Evolutionary conservation across 1,140 invertebrate genomes (phyloP), one percentile per base, ranked within the genome.

Genomic region (Drosophila willistoni): DNA sequence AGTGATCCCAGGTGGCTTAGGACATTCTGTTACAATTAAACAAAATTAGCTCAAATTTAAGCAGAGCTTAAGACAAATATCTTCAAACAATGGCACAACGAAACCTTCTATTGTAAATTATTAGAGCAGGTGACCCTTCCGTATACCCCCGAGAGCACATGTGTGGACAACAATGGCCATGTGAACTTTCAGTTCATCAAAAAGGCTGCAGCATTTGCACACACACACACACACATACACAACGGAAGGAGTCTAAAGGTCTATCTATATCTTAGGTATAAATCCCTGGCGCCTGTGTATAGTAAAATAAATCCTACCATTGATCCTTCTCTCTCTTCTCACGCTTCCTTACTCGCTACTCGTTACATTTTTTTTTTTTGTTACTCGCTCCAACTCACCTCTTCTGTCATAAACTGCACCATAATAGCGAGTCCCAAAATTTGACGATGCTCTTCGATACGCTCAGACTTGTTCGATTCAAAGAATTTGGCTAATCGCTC

Each of bases 31-130:
- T 77, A 90, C 87, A 90, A 90, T 90, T 90, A 90, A 90, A 90
- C 68, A 57, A 90, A 90, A 90, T 90, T 90, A 90, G 80, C 75
- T 90, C 77, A 90, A 91, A 73, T 90, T 90, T 87, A 89, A 90
- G 87, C 81, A 33, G 39, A 76, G 89, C 60, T 91, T 90, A 89
- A 79, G 73, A 55, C 80, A 90, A 89, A 90, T 89, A 72, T 90
- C 44, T 59, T 57, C 10, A 59, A 54, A 78, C 79, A 77, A 72
- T 67, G 60, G 36, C 29, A 61, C 44, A 51, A 51, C 13, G 29
- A 22, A 71, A 60, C 14, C 68, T 70, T 72, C 29, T 1, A 6
- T 66, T 70, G 36, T 63, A 73, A 70, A 89, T 87, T 87, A 87
- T 83, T 81, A 89, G 84, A 87, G 84, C 84, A 89, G 68, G 60